Conservation (phyloP, 2,113 vertebrate species). For the Trochalopteron elliotii region DNA sequence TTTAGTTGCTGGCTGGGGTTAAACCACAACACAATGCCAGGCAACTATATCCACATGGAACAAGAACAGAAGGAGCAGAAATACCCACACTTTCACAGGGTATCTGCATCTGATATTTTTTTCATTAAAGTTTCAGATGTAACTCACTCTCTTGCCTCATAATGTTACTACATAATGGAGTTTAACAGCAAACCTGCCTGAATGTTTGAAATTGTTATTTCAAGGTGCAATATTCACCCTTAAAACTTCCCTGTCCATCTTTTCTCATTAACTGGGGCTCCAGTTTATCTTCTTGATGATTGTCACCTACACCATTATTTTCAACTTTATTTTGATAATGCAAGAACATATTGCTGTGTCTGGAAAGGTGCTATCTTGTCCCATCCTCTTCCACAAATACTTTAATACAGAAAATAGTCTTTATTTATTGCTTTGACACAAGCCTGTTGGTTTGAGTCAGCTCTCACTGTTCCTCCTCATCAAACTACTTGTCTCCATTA, state of each 20-base stretch:
- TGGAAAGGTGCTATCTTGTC: background rate
- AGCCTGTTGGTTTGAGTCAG: background rate
- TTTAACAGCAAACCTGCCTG: background rate
- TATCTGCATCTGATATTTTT: background rate
- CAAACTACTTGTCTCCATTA: background rate
- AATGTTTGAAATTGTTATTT: background rate
- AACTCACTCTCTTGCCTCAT: background rate
- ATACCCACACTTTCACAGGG: background rate
- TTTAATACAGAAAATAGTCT: background rate
- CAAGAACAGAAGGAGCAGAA: background rate
- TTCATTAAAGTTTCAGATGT: background rate
- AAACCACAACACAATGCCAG: background rate
- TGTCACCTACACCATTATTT: background rate
- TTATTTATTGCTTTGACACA: background rate
- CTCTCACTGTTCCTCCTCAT: background rate
- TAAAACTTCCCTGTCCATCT: background rate
- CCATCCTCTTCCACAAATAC: background rate
- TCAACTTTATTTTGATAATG: background rate
- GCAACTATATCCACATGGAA: background rate
- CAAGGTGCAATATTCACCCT: background rate
- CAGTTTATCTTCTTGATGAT: background rate
- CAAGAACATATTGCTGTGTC: background rate
- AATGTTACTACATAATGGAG: background rate
- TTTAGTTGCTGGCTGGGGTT: background rate
- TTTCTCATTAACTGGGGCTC: background rate